Evolutionary conservation across 2,113 vertebrate species (phyloP).

Genomic region (Hucho hucho): DNA sequence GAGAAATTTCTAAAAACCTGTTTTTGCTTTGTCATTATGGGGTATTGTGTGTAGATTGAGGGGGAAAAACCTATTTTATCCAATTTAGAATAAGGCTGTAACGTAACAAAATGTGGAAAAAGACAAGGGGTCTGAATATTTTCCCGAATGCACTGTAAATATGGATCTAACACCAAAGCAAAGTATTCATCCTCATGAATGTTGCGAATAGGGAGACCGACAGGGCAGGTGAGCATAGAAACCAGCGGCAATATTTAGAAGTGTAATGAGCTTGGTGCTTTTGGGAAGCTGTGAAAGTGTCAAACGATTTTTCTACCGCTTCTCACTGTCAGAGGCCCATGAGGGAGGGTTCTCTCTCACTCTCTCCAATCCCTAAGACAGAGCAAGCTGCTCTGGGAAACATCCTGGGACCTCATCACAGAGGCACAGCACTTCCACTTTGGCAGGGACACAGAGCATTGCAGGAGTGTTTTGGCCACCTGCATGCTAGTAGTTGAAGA

Average conservation of each 20-base stretch:
- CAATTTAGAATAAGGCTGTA: too few relatives aligned
- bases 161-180: not conserved
- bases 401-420: constrained; percentile 32
- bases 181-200: not conserved
- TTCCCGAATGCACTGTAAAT: too few relatives aligned
- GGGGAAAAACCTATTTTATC: too few relatives aligned
- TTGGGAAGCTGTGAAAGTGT: constrained; percentile 26
- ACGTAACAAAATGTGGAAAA: too few relatives aligned
- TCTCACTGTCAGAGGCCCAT: constrained; percentile 31
- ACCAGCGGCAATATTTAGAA: not conserved
- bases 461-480: constrained; percentile 59
- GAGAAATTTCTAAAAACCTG: too few relatives aligned
- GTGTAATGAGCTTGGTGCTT: constrained; percentile 11
- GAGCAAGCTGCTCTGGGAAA: constrained; percentile 30
- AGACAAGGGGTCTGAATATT: too few relatives aligned
- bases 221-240: constrained; percentile 11
- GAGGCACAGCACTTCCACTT: constrained; percentile 48
- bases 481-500: constrained; percentile 50
- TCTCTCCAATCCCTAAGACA: constrained; percentile 41
- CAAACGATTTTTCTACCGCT: constrained; percentile 40
- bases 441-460: constrained; percentile 58
- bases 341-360: constrained; percentile 27
- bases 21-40: too few relatives aligned
- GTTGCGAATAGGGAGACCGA: not conserved
- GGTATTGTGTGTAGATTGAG: too few relatives aligned